Evolutionary conservation across 2,113 vertebrate genomes (phyloP), one percentile per base, ranked within the genome.

Genomic region (Channa argus): DNA sequence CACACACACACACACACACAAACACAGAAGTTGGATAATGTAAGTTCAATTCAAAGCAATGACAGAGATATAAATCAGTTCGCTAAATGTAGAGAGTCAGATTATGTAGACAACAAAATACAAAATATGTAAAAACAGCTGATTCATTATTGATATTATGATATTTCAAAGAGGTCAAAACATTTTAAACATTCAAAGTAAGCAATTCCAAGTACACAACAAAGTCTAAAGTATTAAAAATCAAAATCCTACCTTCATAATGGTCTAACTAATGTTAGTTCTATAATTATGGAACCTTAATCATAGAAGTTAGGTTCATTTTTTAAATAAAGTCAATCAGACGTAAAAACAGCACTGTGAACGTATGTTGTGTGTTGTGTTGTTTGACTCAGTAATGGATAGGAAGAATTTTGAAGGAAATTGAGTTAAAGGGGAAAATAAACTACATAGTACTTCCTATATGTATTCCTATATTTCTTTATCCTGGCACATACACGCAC

Each of bases 371-470:
- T 47, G 7, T 55, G 43, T 24, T 24, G 24, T 24, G 24, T 24
- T 24, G 1, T 24, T 24, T 77, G 67, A 61, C 43, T 76, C 63
- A 58, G 69, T 71, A 70, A 85, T 71, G 71, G 64, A 84, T 38
- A 33, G 36, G 34, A 72, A 66, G 47, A 76, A 10, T 50, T 67
- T 41, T 3, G 33, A 11, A 68, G 8, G 24, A 70, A 77, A 83
- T 50, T 52, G 36, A 33, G 60, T 66, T 80, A 74, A 74, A 86
- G 79, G 83, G 69, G 39, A 2, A 0, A n/a, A 24, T 14, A 2
- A 37, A 73, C 67, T 8, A 11, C 38, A 36, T 5, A 33, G 6
- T 65, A 8, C 8, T 43, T 62, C 34, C 66, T 38, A 59, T 37
- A 24, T 49, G 38, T 54, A 24, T 24, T 24, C 24, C 24, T 24